These are phyloP conservation scores for Julus scanicus DNA, from an alignment of 2,888 invertebrate genomes.

Conservation along the genomic window DNA sequence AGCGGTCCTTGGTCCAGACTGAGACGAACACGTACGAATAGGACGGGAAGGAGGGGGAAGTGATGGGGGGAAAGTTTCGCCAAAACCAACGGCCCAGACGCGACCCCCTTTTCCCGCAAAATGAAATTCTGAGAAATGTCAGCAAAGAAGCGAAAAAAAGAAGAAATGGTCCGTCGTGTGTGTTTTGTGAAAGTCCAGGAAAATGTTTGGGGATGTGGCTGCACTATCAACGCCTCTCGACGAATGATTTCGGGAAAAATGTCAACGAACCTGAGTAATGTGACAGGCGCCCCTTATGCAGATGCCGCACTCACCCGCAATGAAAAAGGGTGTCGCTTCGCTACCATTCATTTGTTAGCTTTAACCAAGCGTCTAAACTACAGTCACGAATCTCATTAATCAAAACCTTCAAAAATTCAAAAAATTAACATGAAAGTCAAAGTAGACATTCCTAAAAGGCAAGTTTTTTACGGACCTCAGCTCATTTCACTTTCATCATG, in stretches of 20 bases:
- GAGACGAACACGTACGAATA: background rate
- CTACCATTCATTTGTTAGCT: background rate
- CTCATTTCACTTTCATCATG: too few species aligned
- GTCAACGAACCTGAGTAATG: slow-evolving; percentile 32
- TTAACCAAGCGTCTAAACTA: background rate
- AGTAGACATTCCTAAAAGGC: too few species aligned
- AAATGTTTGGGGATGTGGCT: slow-evolving; percentile 7
- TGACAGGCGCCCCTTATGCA: slow-evolving; percentile 23
- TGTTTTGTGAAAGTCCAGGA: slow-evolving; percentile 4
- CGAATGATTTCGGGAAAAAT: slow-evolving; percentile 9
- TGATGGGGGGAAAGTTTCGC: background rate
- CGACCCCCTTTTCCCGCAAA: slow-evolving; percentile 16
- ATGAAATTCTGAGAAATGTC: slow-evolving; percentile 8
- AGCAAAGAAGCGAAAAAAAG: background rate
- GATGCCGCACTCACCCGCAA: background rate
- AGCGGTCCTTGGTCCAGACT: background rate
- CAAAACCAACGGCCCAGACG: background rate
- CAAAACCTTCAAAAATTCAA: too few species aligned
- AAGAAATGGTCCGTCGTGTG: background rate
- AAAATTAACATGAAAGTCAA: too few species aligned
- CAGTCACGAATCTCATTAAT: background rate
- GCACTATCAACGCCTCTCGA: slow-evolving; percentile 14
- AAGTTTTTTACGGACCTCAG: too few species aligned
- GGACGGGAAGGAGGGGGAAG: background rate
- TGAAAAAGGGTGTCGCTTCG: background rate